phyloP scores from a whole-genome alignment of 2,113 vertebrate species.

The Sapayoa aenigma region DNA sequence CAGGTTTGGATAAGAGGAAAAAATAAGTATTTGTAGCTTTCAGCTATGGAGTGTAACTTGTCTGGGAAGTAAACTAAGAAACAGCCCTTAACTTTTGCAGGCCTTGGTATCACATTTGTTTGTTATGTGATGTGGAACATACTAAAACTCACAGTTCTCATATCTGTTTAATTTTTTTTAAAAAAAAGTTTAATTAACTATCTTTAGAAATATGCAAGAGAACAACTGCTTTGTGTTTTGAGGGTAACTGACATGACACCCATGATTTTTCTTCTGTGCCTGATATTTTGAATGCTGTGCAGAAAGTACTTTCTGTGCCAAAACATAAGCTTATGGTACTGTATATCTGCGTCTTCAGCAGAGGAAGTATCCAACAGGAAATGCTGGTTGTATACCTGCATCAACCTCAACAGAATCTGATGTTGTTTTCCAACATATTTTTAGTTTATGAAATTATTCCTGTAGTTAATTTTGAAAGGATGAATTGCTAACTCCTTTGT shows the following conservation, averaged over 20 bases:
- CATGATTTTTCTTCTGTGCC: slow-evolving; percentile 7
- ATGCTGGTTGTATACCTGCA: not conserved
- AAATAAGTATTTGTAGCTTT: not conserved
- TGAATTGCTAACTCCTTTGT: not conserved
- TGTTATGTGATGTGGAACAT: not conserved
- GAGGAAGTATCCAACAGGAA: not conserved
- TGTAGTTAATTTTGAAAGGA: not conserved
- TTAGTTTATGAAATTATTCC: not conserved
- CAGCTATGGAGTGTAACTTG: not conserved
- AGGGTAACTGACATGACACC: not conserved
- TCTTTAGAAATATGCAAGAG: slow-evolving; percentile 35
- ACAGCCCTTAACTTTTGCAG: not conserved
- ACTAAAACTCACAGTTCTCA: slow-evolving; percentile 32
- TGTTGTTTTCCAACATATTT: not conserved
- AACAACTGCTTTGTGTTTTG: slow-evolving; percentile 34
- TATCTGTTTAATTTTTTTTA: not conserved
- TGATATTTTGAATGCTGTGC: not conserved
- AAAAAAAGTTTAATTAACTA: not conserved
- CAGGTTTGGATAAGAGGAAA: not conserved
- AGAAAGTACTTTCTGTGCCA: slow-evolving; percentile 18
- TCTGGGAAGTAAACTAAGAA: slow-evolving; percentile 11
- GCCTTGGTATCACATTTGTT: slow-evolving; percentile 1
- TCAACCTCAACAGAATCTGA: not conserved
- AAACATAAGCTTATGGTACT: not conserved
- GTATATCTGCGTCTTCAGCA: not conserved